Base-by-base conservation (phyloP, 1,140 invertebrate genomes). In the Pseudomyrmex pallidus region DNA sequence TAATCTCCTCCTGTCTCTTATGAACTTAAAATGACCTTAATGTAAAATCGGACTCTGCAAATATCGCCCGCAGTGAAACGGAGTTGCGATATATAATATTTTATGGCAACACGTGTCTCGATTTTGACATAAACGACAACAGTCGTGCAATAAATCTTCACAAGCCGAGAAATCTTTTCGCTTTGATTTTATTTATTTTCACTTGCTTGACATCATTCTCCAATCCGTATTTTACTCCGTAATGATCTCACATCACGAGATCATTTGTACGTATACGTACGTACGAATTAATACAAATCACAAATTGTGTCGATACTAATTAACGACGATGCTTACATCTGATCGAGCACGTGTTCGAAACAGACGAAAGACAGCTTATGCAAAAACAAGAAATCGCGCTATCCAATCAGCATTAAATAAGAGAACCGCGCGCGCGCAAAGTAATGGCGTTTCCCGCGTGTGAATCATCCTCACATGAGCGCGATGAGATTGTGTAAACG, bases 1-100 rank as follows among this genome's bases (percentile, higher is more conserved):
- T 72, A n/a, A n/a, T n/a, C n/a, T n/a, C n/a, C 64, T 57, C 57
- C 63, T 64, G 68, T 59, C 89, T 67, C 48, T 84, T 74, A 62
- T 82, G 67, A 66, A 78, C 91, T 90, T 90, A 91, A 92, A 92
- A 91, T 90, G 66, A 73, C 90, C 91, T 83, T 91, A 91, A 82
- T 87, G 90, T 85, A 91, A 92, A 90, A 87, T 88, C 76, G 64
- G 63, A 67, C 83, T 86, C 83, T 86, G 83, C 66, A 78, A 87
- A 82, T 35, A 35, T 72, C 83, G 86, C 89, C 90, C 90, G 87
- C 87, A 91, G 90, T 87, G 88, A 82, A 85, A 85, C 83, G 84
- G 46, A 83, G 64, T 56, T 64, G 70, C 68, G n/a, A n/a, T n/a
- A n/a, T n/a, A n/a, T n/a, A 78, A 85, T 87, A 83, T 68, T 68